Percentiles rank a stretch among this genome's conserved stretches.
These are phyloP conservation scores for Zalophus californianus DNA, from an alignment of 2,797 vertebrate species.

Conservation along the genomic window DNA sequence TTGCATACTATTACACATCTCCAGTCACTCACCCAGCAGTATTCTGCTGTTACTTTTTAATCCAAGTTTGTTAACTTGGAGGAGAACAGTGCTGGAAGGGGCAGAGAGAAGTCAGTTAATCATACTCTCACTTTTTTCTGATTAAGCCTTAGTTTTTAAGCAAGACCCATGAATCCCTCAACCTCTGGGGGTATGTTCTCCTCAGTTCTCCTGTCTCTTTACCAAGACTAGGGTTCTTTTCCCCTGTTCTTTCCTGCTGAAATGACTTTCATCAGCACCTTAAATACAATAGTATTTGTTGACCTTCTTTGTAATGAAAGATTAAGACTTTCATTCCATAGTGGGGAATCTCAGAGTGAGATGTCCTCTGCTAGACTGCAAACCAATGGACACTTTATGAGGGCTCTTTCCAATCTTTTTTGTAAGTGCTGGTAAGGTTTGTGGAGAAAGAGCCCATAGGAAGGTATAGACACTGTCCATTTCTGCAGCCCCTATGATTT, in stretches of 20 bases:
- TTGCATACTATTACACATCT: not conserved
- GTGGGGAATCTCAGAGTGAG: not conserved
- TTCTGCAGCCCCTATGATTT: not conserved
- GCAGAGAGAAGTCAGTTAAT: not conserved
- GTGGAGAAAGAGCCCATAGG: not conserved
- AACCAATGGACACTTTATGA: not conserved
- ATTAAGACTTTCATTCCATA: not conserved
- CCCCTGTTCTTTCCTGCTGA: not conserved
- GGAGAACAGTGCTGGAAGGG: not conserved
- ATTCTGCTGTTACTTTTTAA: not conserved
- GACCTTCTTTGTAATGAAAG: not conserved
- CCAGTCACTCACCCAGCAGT: not conserved
- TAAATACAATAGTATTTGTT: not conserved
- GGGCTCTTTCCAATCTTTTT: not conserved
- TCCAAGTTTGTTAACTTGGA: not conserved
- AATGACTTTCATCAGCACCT: not conserved
- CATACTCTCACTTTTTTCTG: not conserved
- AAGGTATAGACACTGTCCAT: not conserved
- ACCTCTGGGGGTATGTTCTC: not conserved
- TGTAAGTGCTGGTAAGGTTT: not conserved
- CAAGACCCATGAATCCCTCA: not conserved
- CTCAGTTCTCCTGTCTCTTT: not conserved
- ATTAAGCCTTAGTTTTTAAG: not conserved
- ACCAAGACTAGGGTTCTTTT: not conserved
- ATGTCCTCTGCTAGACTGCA: not conserved